A percentile compares a stretch with the other conserved stretches of the same genome.
These are phyloP conservation scores for Gavia stellata DNA, from an alignment of 2,113 vertebrate genomes.

Conservation along the genomic window DNA sequence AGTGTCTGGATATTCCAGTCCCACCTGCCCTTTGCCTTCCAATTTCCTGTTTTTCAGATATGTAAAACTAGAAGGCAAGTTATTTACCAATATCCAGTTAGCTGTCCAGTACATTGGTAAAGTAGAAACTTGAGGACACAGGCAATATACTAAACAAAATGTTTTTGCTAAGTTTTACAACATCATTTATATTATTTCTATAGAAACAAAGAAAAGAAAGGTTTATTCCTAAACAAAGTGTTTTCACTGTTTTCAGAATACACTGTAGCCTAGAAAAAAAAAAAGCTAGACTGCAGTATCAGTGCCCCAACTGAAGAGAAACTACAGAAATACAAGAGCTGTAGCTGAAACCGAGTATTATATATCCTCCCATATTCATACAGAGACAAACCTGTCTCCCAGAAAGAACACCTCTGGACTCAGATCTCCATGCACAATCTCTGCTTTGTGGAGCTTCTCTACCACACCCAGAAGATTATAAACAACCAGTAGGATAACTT, in stretches of 20 bases:
- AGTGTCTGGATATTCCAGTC: not conserved
- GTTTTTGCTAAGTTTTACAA: not conserved
- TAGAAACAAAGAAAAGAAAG: not conserved
- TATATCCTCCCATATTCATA: not conserved
- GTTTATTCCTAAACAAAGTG: not conserved
- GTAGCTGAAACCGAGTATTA: not conserved
- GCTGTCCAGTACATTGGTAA: not conserved
- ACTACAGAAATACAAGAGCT: not conserved
- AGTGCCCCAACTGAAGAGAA: not conserved
- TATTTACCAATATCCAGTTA: not conserved
- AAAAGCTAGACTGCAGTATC: not conserved
- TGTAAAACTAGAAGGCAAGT: not conserved
- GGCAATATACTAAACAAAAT: not conserved
- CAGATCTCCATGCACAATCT: constrained; percentile 81
- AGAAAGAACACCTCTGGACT: constrained; percentile 73
- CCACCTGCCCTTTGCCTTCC: not conserved
- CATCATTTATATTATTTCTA: not conserved
- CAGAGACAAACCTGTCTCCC: constrained; percentile 65
- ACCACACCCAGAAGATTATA: constrained; percentile 76
- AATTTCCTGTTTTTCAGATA: not conserved
- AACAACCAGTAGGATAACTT: constrained; percentile 57
- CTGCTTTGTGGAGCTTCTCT: constrained; percentile 77
- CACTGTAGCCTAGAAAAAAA: not conserved
- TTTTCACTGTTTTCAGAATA: not conserved
- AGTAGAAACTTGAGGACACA: not conserved